Evolutionary conservation across 2,888 invertebrate genomes (phyloP).

Genomic region (Meta bourneti): DNA sequence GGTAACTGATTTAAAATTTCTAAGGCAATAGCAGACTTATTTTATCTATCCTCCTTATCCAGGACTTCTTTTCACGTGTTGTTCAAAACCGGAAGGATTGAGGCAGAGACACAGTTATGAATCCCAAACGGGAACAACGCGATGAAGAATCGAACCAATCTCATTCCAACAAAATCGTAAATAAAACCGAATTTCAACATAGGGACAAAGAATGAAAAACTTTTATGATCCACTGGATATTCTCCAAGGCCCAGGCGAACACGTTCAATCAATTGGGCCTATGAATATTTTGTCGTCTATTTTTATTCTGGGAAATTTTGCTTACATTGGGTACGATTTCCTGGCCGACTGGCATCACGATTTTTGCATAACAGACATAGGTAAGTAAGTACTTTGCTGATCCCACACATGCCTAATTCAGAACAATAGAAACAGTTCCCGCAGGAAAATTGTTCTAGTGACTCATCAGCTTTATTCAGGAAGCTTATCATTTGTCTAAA

Average conservation of each 20-base stretch:
- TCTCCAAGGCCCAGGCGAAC: conserved; percentile 22
- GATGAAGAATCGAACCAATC: neutral
- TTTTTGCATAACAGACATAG: neutral
- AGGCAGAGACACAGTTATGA: neutral
- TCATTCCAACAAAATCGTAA: neutral
- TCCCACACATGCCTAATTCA: neutral
- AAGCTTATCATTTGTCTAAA: neutral
- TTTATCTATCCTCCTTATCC: too few relatives aligned
- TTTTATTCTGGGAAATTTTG: neutral
- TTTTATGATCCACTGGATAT: conserved; percentile 5
- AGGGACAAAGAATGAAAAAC: neutral
- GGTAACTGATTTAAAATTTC: too few relatives aligned
- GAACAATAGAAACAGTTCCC: neutral
- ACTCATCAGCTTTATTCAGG: neutral
- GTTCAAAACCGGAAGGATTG: neutral
- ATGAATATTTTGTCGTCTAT: neutral
- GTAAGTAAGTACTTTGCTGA: neutral
- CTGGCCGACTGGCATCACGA: neutral
- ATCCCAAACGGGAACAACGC: neutral
- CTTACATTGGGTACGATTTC: neutral
- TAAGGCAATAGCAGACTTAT: too few relatives aligned
- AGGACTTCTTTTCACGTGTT: too few relatives aligned
- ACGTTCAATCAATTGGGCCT: conserved; percentile 12
- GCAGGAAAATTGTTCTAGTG: neutral
- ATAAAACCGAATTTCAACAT: neutral